Evolutionary conservation across 2,888 invertebrate species (phyloP).

Genomic region (Apamea monoglypha): DNA sequence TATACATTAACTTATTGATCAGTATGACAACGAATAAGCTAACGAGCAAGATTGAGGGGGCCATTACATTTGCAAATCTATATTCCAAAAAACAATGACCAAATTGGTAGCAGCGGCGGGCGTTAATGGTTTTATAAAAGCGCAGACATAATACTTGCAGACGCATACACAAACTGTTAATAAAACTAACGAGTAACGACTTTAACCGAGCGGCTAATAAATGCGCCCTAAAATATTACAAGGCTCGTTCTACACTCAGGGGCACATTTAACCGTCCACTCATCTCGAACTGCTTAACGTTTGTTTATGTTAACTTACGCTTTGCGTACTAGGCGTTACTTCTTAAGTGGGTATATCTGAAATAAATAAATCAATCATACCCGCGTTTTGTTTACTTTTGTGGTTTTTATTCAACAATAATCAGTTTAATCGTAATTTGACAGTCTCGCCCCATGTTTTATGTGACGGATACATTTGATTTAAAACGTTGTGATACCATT

Average conservation of each 20-base stretch:
- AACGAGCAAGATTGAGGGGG: not conserved
- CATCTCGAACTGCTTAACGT: too few relatives aligned
- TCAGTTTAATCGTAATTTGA: too few relatives aligned
- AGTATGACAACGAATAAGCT: conserved; percentile 3
- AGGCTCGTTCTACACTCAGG: not conserved
- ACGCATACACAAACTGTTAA: conserved; percentile 12
- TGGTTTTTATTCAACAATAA: too few relatives aligned
- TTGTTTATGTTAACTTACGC: too few relatives aligned
- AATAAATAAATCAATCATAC: too few relatives aligned
- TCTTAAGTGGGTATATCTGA: too few relatives aligned
- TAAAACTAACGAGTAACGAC: not conserved
- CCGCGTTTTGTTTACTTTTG: too few relatives aligned
- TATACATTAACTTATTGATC: conserved; percentile 1
- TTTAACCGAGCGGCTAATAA: not conserved
- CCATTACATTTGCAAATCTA: not conserved
- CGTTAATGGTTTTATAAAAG: conserved; percentile 11
- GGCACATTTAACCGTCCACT: too few relatives aligned
- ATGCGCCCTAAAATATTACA: conserved; percentile 5
- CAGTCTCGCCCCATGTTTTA: too few relatives aligned
- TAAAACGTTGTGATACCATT: too few relatives aligned
- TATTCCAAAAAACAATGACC: conserved; percentile 4
- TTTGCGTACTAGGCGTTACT: too few relatives aligned
- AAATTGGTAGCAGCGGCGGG: conserved; percentile 11
- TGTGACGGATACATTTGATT: too few relatives aligned
- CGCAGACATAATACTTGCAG: conserved; percentile 13